Percentiles rank a stretch among this genome's conserved stretches.
These are phyloP conservation scores for Agrochola lychnidis DNA, from an alignment of 2,888 invertebrate genomes.

Conservation along the genomic window DNA sequence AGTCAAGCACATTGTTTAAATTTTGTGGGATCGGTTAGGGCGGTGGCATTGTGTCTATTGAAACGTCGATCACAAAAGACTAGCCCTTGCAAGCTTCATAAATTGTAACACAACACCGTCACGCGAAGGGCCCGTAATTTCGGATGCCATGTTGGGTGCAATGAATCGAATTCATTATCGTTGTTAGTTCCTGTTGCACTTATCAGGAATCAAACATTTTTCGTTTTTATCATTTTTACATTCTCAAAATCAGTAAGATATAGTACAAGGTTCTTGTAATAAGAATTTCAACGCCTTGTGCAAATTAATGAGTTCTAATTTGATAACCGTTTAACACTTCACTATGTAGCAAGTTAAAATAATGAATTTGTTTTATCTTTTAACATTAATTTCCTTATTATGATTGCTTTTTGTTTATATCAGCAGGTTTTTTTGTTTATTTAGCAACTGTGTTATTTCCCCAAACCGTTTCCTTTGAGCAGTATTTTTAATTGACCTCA, in stretches of 20 bases:
- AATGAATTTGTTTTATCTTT: constrained; percentile 18
- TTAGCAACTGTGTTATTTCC: constrained; percentile 22
- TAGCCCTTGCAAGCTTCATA: constrained; percentile 75
- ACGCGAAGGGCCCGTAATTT: constrained; percentile 77
- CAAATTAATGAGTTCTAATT: constrained; percentile 54
- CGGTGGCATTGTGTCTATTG: constrained; percentile 78
- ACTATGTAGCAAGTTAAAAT: constrained; percentile 6
- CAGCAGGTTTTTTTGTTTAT: constrained; percentile 25
- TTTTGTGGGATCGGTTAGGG: constrained; percentile 80
- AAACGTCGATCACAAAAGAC: constrained; percentile 78
- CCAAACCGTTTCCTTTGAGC: constrained; percentile 63
- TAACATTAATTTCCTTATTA: neutral
- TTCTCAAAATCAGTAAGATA: constrained; percentile 29
- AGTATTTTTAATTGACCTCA: constrained; percentile 74
- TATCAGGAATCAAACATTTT: constrained; percentile 42
- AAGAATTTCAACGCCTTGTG: constrained; percentile 37
- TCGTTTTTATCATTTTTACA: constrained; percentile 8
- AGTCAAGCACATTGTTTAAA: constrained; percentile 77
- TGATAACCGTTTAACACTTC: constrained; percentile 35
- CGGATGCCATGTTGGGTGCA: constrained; percentile 62
- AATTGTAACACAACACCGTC: constrained; percentile 79
- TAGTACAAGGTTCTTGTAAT: constrained; percentile 19
- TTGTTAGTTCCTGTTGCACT: constrained; percentile 52
- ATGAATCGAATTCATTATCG: constrained; percentile 59
- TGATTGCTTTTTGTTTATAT: constrained; percentile 27